Base-by-base conservation (phyloP, 1,140 invertebrate species). In the Sycophaga agraensis region DNA sequence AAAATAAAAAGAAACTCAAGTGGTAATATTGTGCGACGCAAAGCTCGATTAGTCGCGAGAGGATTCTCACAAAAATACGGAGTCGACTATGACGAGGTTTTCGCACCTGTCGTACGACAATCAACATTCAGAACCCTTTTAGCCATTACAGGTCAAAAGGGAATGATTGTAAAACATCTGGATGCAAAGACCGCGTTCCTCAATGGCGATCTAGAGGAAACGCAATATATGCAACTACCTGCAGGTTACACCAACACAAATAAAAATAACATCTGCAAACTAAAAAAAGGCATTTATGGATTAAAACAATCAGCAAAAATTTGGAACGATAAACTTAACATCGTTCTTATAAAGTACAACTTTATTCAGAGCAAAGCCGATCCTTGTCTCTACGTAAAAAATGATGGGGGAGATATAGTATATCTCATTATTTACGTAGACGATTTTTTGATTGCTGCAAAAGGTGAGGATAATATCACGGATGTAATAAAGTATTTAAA, bases 21-120 rank as follows among this genome's bases (percentile, higher is more conserved):
- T 39, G 61, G 40, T 63, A 62, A 35, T 80, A 73, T 26, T 53
- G 77, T 40, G 66, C 79, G 49, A 73, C 81, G 16, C 75, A 75
- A 12, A 70, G 72, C 54, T 79, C 77, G 9, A n/a, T n/a, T n/a
- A n/a, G n/a, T n/a, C n/a, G n/a, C n/a, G 82, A 69, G n/a, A 4
- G 7, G 37, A 80, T 69, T 78, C 72, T 51, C 49, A 62, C 19
- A 71, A 65, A 56, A 60, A n/a, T n/a, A n/a, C n/a, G n/a, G n/a
- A n/a, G n/a, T n/a, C n/a, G n/a, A n/a, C n/a, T n/a, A n/a, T n/a
- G n/a, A n/a, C n/a, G n/a, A n/a, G n/a, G n/a, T n/a, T n/a, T n/a
- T n/a, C n/a, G n/a, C n/a, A n/a, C n/a, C 54, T 54, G 68, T 65
- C 59, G 65, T 62, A 34, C 69, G 24, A n/a, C n/a, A n/a, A n/a